These are phyloP conservation scores for Poeciliopsis infans DNA, from an alignment of 2,797 vertebrate species.

Conservation along the genomic window DNA sequence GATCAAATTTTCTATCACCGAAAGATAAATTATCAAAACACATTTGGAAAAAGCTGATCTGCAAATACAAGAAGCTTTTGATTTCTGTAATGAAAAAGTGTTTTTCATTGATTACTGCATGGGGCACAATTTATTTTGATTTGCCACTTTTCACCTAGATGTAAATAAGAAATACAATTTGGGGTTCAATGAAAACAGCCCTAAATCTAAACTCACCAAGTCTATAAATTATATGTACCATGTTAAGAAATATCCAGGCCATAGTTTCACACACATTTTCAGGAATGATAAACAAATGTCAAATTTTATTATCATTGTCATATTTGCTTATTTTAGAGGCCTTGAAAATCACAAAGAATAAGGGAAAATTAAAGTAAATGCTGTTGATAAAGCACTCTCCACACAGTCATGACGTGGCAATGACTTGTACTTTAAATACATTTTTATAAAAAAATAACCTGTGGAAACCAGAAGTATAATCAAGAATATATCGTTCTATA, in stretches of 20 bases:
- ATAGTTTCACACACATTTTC: neutral
- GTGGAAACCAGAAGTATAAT: neutral
- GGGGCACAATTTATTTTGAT: neutral
- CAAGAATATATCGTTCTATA: neutral
- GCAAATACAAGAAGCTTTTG: neutral
- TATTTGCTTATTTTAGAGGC: no score
- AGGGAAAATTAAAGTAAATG: neutral
- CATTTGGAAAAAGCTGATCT: neutral
- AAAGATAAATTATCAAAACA: neutral
- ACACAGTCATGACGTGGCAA: neutral
- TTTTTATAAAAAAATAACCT: neutral
- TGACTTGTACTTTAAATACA: neutral
- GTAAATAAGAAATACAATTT: neutral
- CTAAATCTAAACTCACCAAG: no score
- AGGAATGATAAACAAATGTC: neutral
- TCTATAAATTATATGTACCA: no score
- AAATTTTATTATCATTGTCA: neutral
- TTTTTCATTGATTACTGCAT: neutral
- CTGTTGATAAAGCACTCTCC: neutral
- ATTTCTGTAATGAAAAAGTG: neutral
- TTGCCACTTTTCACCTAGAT: neutral
- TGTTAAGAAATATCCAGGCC: no score
- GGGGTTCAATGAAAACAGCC: neutral
- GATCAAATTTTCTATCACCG: neutral
- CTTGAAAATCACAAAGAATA: neutral